A percentile compares a stretch with the other conserved stretches of the same genome.
Evolutionary conservation across 2,797 vertebrate species (phyloP).

Genomic region (Aulostomus chinensis): DNA sequence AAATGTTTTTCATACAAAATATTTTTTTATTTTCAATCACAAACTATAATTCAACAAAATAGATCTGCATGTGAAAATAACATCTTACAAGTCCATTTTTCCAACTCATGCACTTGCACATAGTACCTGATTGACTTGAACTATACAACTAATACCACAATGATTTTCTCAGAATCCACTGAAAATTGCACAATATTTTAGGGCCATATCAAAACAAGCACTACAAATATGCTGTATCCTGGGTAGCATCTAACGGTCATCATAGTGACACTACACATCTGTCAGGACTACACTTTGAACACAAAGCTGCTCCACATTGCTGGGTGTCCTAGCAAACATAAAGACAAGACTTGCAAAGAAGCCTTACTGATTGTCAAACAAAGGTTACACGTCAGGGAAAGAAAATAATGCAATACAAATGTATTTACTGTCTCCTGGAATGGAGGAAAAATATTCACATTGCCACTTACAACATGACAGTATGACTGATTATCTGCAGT

Average conservation of each 20-base stretch:
- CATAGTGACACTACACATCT: slow-evolving; percentile 37
- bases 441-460: slow-evolving; percentile 58
- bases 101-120: slow-evolving; percentile 30
- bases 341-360: slow-evolving; percentile 37
- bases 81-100: slow-evolving; percentile 16
- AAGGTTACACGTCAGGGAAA: slow-evolving; percentile 31
- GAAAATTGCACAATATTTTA: slow-evolving; percentile 69
- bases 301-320: slow-evolving; percentile 49
- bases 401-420: slow-evolving; percentile 75
- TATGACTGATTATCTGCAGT: slow-evolving; percentile 9
- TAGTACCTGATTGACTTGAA: slow-evolving; percentile 29
- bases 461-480: slow-evolving; percentile 56
- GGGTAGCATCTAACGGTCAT: slow-evolving; percentile 44
- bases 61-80: slow-evolving; percentile 56
- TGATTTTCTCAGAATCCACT: slow-evolving; percentile 52
- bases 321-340: slow-evolving; percentile 28
- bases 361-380: slow-evolving; percentile 33
- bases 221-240: slow-evolving; percentile 47
- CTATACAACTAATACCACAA: slow-evolving; percentile 33
- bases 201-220: slow-evolving; percentile 63
- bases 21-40: slow-evolving; percentile 63
- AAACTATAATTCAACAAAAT: slow-evolving; percentile 62
- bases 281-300: slow-evolving; percentile 42
- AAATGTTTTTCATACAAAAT: slow-evolving; percentile 52
- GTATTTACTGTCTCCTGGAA: slow-evolving; percentile 77